Evolutionary conservation across 2,113 vertebrate genomes (phyloP).

Genomic region (Phalacrocorax pelagicus): DNA sequence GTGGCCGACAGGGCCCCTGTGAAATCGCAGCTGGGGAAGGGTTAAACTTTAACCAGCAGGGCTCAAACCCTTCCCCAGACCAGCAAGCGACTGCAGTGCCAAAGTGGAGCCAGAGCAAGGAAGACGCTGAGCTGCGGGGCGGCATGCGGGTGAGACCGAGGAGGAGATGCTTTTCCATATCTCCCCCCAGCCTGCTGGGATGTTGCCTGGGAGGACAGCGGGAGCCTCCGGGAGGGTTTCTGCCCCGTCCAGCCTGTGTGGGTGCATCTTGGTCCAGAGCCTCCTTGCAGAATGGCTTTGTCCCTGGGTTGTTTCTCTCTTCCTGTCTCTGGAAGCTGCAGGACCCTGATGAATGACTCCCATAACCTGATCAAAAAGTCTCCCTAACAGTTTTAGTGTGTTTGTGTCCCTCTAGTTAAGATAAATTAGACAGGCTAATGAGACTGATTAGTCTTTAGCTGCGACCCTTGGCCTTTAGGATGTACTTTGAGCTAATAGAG

Average conservation of each 20-base stretch:
- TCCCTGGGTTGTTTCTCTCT: conserved; percentile 62
- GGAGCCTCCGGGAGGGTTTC: background rate
- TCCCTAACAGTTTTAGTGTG: conserved; percentile 78
- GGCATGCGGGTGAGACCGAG: background rate
- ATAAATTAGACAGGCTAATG: conserved; percentile 88
- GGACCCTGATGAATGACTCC: conserved; percentile 86
- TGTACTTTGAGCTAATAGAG: conserved; percentile 79
- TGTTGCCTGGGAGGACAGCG: background rate
- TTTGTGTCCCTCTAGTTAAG: conserved; percentile 81
- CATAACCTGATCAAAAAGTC: conserved; percentile 78
- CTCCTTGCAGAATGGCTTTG: conserved; percentile 50
- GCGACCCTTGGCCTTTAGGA: conserved; percentile 81
- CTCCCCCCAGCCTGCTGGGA: background rate
- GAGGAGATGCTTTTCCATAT: background rate
- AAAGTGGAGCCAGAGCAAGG: background rate
- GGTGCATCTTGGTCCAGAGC: background rate
- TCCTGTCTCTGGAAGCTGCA: conserved; percentile 79
- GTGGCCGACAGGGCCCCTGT: conserved; percentile 33
- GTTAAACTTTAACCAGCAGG: conserved; percentile 74
- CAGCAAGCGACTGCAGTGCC: background rate
- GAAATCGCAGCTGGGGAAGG: conserved; percentile 35
- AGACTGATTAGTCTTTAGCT: conserved; percentile 84
- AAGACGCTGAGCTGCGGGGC: background rate
- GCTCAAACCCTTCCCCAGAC: conserved; percentile 17
- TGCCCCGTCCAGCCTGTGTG: background rate